These are phyloP conservation scores for Melikaiella ostensackeni DNA, from an alignment of 2,888 invertebrate species.

Conservation along the genomic window DNA sequence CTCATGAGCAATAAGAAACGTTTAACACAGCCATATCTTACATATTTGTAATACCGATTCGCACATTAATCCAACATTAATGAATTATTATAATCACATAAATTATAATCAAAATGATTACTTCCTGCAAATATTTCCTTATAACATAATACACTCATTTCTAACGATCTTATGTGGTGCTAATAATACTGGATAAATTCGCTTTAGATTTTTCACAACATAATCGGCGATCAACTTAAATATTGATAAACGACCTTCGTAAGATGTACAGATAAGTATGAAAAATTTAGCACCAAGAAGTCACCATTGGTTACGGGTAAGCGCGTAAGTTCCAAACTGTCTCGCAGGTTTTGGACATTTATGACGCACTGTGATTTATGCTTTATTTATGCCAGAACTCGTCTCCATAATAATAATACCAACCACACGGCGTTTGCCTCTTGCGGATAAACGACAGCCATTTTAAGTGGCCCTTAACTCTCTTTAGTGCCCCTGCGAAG, in stretches of 20 bases:
- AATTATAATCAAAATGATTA: too few species aligned
- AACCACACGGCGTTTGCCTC: constrained; percentile 64
- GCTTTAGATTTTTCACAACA: constrained; percentile 3
- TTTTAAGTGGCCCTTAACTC: constrained; percentile 70
- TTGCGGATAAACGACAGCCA: constrained; percentile 72
- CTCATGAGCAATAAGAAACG: too few species aligned
- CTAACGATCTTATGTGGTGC: background rate
- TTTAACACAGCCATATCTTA: too few species aligned
- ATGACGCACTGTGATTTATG: constrained; percentile 73
- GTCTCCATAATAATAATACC: constrained; percentile 73
- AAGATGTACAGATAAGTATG: constrained; percentile 22
- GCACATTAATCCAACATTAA: too few species aligned
- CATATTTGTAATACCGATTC: too few species aligned
- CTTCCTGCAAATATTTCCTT: background rate
- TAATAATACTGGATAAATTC: constrained; percentile 9
- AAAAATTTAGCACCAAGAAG: constrained; percentile 24
- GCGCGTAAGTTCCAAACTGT: constrained; percentile 65
- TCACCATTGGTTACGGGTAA: constrained; percentile 33
- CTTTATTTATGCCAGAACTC: constrained; percentile 74
- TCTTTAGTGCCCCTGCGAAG: constrained; percentile 66
- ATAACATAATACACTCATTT: background rate
- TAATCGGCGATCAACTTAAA: constrained; percentile 30
- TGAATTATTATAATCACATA: too few species aligned
- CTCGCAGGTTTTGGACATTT: constrained; percentile 72
- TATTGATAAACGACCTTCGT: constrained; percentile 28